Conservation (phyloP, 2,797 vertebrate species). For the Gymnodraco acuticeps region DNA sequence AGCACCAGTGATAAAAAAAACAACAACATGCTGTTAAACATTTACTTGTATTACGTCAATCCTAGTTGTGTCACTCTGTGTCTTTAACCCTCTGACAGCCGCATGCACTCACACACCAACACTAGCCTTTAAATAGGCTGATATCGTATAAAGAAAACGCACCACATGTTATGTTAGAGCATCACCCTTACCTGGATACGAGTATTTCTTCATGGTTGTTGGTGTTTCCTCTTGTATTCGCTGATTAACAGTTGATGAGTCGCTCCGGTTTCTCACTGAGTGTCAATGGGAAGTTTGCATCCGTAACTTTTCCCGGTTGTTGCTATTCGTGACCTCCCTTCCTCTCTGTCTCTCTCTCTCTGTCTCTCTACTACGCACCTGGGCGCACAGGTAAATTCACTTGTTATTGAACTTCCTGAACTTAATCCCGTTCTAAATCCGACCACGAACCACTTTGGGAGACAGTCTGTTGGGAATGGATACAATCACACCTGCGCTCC, state of each 20-base stretch:
- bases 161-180: not conserved
- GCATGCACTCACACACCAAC: not conserved
- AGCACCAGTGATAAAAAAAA: not conserved
- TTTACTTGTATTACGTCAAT: constrained; percentile 2
- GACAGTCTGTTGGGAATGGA: constrained; percentile 51
- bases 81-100: not conserved
- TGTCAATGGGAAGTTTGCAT: constrained; percentile 40
- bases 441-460: constrained; percentile 30
- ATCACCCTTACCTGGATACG: constrained; percentile 67
- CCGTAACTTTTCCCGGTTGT: constrained; percentile 45
- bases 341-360: not conserved
- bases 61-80: not conserved
- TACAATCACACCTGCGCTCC: constrained; percentile 73
- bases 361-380: constrained; percentile 29
- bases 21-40: constrained; percentile 15
- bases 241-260: not conserved
- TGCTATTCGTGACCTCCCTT: constrained; percentile 6
- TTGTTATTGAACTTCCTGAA: constrained; percentile 3
- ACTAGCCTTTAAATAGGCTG: not conserved
- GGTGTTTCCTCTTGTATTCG: constrained; percentile 22
- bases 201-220: constrained; percentile 73
- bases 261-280: constrained; percentile 24
- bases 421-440: constrained; percentile 21
- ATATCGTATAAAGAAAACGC: not conserved
- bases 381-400: constrained; percentile 16